Conservation (phyloP, 1,140 invertebrate species). For the Drosophila biarmipes region DNA sequence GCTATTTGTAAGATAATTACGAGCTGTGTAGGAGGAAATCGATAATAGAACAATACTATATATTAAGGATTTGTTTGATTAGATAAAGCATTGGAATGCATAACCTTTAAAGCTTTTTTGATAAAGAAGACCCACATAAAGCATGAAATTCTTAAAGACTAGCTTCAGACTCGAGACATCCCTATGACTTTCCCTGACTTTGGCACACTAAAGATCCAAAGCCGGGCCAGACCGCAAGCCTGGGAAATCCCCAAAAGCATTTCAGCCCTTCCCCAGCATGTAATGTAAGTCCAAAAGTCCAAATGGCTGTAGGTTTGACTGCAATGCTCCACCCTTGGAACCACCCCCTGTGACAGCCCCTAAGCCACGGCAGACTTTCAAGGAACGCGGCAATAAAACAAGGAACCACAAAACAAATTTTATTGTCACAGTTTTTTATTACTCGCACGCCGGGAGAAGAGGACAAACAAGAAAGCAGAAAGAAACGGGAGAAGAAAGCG, state of each 20-base stretch:
- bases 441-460: conserved; percentile 44
- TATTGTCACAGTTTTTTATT: conserved; percentile 69
- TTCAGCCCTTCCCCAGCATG: background rate
- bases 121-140: too few species aligned
- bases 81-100: too few species aligned
- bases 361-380: conserved; percentile 16
- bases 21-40: background rate
- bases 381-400: conserved; percentile 51
- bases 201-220: conserved; percentile 26
- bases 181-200: conserved; percentile 36
- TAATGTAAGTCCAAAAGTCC: conserved; percentile 6
- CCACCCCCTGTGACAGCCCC: conserved; percentile 1
- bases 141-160: background rate
- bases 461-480: conserved; percentile 55
- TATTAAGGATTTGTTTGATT: too few species aligned
- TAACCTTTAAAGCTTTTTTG: too few species aligned
- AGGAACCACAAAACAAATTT: conserved; percentile 59
- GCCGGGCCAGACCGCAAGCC: conserved; percentile 1
- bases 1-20: background rate
- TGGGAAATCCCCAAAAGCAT: conserved; percentile 21
- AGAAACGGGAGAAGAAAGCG: conserved; percentile 10
- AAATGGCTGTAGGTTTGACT: conserved; percentile 23
- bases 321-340: background rate
- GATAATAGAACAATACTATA: too few species aligned
- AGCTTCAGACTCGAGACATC: conserved; percentile 20